Evolutionary conservation across 30 jellyfish, hydroid and myxozoan genomes (phyloP).

Genomic region (Pseudorhiza aurosa): DNA sequence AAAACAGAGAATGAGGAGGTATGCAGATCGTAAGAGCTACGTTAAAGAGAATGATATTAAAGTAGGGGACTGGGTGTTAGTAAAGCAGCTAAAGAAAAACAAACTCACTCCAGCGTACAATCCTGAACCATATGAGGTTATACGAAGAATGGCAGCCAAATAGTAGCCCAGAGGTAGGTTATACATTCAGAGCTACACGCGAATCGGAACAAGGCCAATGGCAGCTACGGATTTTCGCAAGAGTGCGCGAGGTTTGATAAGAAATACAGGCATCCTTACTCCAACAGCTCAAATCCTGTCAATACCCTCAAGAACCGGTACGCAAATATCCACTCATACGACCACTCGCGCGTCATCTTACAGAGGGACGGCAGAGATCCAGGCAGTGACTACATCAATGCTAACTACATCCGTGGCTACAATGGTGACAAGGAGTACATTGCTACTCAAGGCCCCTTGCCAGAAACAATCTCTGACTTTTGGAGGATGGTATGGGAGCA

Average conservation of each 20-base stretch:
- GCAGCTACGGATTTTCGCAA: slow-evolving; percentile 87
- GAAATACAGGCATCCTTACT: slow-evolving; percentile 62
- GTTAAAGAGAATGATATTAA: slow-evolving; percentile 4
- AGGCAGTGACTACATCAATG: slow-evolving; percentile 87
- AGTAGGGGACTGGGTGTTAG: slow-evolving; percentile 30
- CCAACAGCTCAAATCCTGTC: slow-evolving; percentile 36
- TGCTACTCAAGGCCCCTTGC: slow-evolving; percentile 96
- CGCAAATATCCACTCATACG: slow-evolving; percentile 88
- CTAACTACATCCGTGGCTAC: slow-evolving; percentile 71
- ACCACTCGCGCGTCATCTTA: slow-evolving; percentile 81
- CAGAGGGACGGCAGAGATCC: slow-evolving; percentile 42
- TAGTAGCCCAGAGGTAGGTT: slow-evolving; percentile 6
- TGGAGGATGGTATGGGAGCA: slow-evolving; percentile 98
- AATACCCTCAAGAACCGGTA: slow-evolving; percentile 79
- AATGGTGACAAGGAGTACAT: slow-evolving; percentile 70
- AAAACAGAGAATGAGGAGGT: slow-evolving; percentile 41
- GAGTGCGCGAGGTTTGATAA: slow-evolving; percentile 76
- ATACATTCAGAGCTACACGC: slow-evolving; percentile 82
- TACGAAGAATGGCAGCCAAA: slow-evolving; percentile 38
- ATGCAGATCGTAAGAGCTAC: slow-evolving; percentile 13
- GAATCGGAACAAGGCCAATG: slow-evolving; percentile 67
- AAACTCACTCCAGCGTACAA: slow-evolving; percentile 32
- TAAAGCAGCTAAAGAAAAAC: slow-evolving; percentile 12
- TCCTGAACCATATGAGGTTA: slow-evolving; percentile 1
- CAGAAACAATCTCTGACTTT: slow-evolving; percentile 86